These are phyloP conservation scores for Cyprinodon brontotheroides DNA, from an alignment of 2,113 vertebrate species.

Conservation along the genomic window DNA sequence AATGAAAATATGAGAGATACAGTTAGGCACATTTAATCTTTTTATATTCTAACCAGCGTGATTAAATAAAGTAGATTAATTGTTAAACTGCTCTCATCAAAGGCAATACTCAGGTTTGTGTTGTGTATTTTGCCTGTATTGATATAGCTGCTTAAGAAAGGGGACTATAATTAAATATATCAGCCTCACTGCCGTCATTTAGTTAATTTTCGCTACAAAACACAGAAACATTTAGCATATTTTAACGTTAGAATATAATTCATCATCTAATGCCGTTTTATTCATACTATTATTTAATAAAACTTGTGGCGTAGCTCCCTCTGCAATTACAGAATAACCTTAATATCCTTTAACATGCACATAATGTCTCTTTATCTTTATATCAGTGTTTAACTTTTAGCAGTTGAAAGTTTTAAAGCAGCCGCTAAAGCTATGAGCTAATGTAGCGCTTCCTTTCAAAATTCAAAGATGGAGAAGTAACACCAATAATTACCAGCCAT, in stretches of 20 bases:
- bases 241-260: neutral
- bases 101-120: too few relatives aligned
- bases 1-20: neutral
- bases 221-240: neutral
- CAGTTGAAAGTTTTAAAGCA: neutral
- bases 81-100: too few relatives aligned
- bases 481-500: neutral
- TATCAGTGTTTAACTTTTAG: neutral
- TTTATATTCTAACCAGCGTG: neutral
- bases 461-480: neutral
- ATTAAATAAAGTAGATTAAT: neutral
- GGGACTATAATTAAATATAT: neutral
- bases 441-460: neutral
- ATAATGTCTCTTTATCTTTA: neutral
- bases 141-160: neutral
- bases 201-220: neutral
- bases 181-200: neutral
- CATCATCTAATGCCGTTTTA: neutral
- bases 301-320: neutral
- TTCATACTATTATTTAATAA: neutral
- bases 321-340: neutral
- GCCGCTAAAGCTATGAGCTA: constrained; percentile 18
- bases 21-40: neutral
- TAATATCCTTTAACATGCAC: neutral
- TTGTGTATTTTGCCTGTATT: neutral